Evolutionary conservation across 1,140 invertebrate genomes (phyloP), one percentile per base, ranked within the genome.

Genomic region (Euborellia annulipes): DNA sequence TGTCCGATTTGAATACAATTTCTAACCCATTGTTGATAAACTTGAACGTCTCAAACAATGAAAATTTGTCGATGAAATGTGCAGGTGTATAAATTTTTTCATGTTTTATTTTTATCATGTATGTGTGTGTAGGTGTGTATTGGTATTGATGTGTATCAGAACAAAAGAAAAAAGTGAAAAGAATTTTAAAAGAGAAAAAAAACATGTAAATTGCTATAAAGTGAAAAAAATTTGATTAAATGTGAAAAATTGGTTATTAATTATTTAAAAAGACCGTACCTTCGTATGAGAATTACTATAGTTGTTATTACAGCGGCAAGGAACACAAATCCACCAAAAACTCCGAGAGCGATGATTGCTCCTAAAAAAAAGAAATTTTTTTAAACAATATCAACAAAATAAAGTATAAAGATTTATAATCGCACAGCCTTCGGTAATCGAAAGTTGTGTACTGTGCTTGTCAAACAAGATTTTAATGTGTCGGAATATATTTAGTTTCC

Each of bases 271-370:
- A 8, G 21, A 47, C 58, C 69, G 79, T 70, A 94, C 89, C 88
- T 90, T 69, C 84, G 71, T 45, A 91, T 78, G 45, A 93, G 66
- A 40, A 92, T 85, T 42, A 92, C 79, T 40, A 91, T 81, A 3
- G 86, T 87, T 1, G 85, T 90, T 46, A 91, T 79, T 45, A 92
- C 78, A 13, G 86, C 86, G 19, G 87, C 82, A 16, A 93, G 69
- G 55, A 93, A 85, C 0, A 92, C 84, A 52, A 94, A 84, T 4
- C 81, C 85, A 42, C 85, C 87, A 59, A 92, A 91, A 1, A 89
- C 84, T 13, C 83, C 86, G 9, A 92, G 65, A 2, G 86, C 85
- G 43, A 93, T 88, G 40, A 93, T 85, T 1, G 85, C 85, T 19
- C 85, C 71, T 73, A 52, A 34, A 54, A 56, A 41, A 54, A 52